Evolutionary conservation across 1,140 invertebrate species (phyloP).

Genomic region (Drosophila nasuta): DNA sequence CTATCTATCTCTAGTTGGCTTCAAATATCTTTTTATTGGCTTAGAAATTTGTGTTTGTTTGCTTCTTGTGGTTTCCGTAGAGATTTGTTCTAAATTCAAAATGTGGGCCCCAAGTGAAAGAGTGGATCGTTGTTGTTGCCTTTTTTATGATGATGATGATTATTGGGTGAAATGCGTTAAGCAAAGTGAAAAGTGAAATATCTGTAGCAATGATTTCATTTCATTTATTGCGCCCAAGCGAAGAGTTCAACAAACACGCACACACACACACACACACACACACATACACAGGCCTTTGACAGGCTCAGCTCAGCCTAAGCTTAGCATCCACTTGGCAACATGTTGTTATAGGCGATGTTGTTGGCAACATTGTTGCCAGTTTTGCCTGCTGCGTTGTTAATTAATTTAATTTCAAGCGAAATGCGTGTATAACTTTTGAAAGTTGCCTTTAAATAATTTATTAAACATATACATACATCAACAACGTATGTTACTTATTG

Average conservation of each 20-base stretch:
- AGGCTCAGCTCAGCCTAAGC: constrained; percentile 1
- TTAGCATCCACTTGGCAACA: constrained; percentile 35
- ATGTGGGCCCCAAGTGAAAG: constrained; percentile 74
- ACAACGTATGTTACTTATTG: constrained; percentile 13
- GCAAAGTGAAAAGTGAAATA: constrained; percentile 66
- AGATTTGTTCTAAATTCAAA: constrained; percentile 81
- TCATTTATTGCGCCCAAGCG: constrained; percentile 19
- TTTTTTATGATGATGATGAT: constrained; percentile 43
- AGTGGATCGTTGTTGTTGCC: constrained; percentile 30
- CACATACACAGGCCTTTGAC: neutral
- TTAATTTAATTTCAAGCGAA: constrained; percentile 37
- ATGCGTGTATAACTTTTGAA: constrained; percentile 42
- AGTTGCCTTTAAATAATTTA: constrained; percentile 53
- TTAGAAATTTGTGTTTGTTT: constrained; percentile 63
- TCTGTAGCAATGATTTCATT: constrained; percentile 45
- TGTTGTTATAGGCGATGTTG: constrained; percentile 21
- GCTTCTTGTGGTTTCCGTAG: constrained; percentile 53
- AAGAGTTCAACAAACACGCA: constrained; percentile 24
- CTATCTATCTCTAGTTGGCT: constrained; percentile 53
- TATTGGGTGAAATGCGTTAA: constrained; percentile 69
- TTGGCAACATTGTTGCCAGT: constrained; percentile 20
- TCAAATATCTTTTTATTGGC: constrained; percentile 77
- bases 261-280: constrained; percentile 3
- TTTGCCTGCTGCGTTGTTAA: no score
- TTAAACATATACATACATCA: constrained; percentile 8